These are phyloP conservation scores for Phalacrocorax pelagicus DNA, from an alignment of 2,113 vertebrate species.

Conservation along the genomic window DNA sequence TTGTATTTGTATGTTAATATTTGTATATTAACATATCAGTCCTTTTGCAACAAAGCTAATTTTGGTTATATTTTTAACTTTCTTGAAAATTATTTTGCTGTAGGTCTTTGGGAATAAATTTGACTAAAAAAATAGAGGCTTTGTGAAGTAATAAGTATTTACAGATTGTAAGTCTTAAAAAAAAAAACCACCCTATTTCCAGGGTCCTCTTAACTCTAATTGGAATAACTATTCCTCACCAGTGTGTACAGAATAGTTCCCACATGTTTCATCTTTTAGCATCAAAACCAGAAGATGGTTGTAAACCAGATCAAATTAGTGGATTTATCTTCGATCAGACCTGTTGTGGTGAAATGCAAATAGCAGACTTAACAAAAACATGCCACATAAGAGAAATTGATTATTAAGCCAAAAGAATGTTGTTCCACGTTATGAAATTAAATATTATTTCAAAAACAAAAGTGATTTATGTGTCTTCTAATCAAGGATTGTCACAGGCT, in stretches of 20 bases:
- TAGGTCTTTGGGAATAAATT: not conserved
- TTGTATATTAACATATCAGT: not conserved
- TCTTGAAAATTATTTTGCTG: not conserved
- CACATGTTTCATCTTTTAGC: not conserved
- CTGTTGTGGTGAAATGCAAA: not conserved
- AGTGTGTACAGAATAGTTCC: not conserved
- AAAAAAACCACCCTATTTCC: fast-evolving
- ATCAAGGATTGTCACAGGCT: not conserved
- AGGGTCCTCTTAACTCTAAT: not conserved
- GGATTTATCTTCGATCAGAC: not conserved
- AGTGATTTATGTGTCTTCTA: not conserved
- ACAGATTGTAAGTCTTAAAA: not conserved
- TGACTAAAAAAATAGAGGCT: not conserved
- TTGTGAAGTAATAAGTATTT: not conserved
- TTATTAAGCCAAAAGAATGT: not conserved
- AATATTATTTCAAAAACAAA: not conserved
- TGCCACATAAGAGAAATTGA: not conserved
- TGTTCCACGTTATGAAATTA: not conserved
- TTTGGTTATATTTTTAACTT: not conserved
- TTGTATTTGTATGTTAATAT: not conserved
- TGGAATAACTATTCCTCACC: not conserved
- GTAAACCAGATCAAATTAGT: not conserved
- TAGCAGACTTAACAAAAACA: not conserved
- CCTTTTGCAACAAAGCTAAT: not conserved
- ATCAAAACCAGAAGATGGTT: not conserved